Evolutionary conservation across 2,797 vertebrate species (phyloP).

Genomic region (Heterohyrax brucei): DNA sequence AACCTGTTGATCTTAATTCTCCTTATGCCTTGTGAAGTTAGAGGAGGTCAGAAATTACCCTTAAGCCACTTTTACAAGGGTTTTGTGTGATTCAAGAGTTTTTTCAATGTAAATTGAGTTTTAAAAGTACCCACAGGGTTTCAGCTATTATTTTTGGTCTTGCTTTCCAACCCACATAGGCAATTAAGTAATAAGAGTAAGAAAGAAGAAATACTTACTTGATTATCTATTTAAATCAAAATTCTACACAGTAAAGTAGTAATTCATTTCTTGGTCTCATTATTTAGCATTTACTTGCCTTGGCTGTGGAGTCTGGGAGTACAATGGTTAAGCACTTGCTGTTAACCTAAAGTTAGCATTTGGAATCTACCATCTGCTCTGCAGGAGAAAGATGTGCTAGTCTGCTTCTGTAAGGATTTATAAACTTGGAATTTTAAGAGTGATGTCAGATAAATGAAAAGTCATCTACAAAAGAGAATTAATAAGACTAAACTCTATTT

Average conservation of each 20-base stretch:
- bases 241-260: background rate
- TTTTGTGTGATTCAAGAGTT: constrained; percentile 31
- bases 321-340: background rate
- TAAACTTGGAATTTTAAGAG: background rate
- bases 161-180: constrained; percentile 44
- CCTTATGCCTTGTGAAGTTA: too few relatives aligned
- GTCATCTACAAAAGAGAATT: too few relatives aligned
- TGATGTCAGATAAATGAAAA: too few relatives aligned
- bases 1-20: too few relatives aligned
- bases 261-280: constrained; percentile 43
- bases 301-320: background rate
- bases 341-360: background rate
- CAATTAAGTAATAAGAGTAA: constrained; percentile 60
- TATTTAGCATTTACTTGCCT: background rate
- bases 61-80: background rate
- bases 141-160: constrained; percentile 72
- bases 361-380: background rate
- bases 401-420: background rate
- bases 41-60: too few relatives aligned
- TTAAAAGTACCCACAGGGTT: background rate
- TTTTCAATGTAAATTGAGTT: constrained; percentile 55
- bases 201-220: constrained; percentile 18
- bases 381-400: background rate
- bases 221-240: constrained; percentile 43
- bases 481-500: too few relatives aligned